Base-by-base conservation (phyloP, 2,888 invertebrate genomes). In the Amblyjoppa fuscipennis region DNA sequence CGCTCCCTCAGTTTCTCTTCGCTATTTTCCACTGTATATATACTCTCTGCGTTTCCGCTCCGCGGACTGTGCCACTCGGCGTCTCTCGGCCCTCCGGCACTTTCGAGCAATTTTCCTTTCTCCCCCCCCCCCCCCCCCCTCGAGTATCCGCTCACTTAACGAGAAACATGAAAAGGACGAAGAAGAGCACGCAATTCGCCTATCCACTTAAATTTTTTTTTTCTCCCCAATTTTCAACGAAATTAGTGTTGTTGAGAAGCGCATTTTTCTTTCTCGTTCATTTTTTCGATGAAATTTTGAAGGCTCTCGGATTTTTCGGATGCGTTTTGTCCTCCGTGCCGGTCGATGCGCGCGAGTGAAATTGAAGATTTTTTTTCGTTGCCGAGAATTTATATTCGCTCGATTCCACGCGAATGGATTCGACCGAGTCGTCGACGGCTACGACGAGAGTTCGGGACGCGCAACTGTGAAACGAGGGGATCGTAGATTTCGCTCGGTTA, bases 401-500 rank as follows among this genome's bases (percentile, higher is more conserved):
- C 45, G 78, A 68, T 49, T 68, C 38, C 31, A 25, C 25, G 45
- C 16, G 61, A 70, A 74, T 53, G 41, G 64, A 70, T 69, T 64
- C 68, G 6, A 28, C 45, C 16, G 38, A 11, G 64, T 28, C 79
- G 53, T 41, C 28, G 61, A 31, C 61, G 61, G 2, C 28, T 5
- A 16, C 31, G 61, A n/a, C 31, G 59, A 53, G 53, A 68, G 56
- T 59, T 53, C 71, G 56, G 75, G 69, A 83, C 77, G 66, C 69
- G 76, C 69, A 56, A 61, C 66, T 64, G 83, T 75, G 75, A 79
- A 83, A 83, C 74, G 59, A 31, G 69, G 28, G 74, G 28, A 79
- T 74, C 53, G 28, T 69, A 61, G 51, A 69, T 68, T 73, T 73
- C 38, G 11, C 81, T 38, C 25, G 59, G 41, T 38, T 51, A 34